Evolutionary conservation across 2,888 invertebrate genomes (phyloP).

Genomic region (Torymus tubicola): DNA sequence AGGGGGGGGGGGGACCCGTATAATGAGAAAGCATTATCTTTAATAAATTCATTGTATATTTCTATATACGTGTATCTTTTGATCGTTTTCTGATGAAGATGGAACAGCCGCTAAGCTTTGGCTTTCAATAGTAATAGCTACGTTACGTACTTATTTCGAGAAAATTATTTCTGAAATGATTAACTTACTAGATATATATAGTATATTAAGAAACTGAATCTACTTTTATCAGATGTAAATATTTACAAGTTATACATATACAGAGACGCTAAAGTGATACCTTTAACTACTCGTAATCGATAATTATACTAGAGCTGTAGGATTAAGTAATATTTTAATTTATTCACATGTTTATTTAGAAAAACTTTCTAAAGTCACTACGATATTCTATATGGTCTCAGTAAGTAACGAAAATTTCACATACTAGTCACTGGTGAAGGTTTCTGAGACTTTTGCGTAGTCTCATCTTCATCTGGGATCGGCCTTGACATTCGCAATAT

Average conservation of each 20-base stretch:
- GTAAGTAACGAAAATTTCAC: not conserved
- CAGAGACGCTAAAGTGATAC: not conserved
- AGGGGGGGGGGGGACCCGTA: not conserved
- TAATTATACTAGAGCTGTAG: constrained; percentile 3
- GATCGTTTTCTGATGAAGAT: not conserved
- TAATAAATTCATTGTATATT: constrained; percentile 10
- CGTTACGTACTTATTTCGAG: too few relatives aligned
- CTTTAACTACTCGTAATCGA: constrained; percentile 3
- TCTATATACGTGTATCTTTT: not conserved
- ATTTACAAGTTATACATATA: not conserved
- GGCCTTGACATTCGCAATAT: constrained; percentile 95
- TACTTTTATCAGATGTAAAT: not conserved
- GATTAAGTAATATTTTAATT: not conserved
- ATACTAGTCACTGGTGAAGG: constrained; percentile 75
- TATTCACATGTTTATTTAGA: constrained; percentile 19
- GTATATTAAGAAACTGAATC: too few relatives aligned
- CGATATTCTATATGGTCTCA: too few relatives aligned
- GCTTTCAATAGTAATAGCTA: too few relatives aligned
- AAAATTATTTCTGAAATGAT: too few relatives aligned
- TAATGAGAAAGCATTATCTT: constrained; percentile 20
- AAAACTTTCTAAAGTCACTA: too few relatives aligned
- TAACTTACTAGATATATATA: too few relatives aligned
- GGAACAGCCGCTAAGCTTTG: not conserved
- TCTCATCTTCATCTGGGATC: constrained; percentile 75
- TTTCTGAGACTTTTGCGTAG: constrained; percentile 73